phyloP scores from a whole-genome alignment of 2,888 invertebrate genomes.

The Pheosia tremula region DNA sequence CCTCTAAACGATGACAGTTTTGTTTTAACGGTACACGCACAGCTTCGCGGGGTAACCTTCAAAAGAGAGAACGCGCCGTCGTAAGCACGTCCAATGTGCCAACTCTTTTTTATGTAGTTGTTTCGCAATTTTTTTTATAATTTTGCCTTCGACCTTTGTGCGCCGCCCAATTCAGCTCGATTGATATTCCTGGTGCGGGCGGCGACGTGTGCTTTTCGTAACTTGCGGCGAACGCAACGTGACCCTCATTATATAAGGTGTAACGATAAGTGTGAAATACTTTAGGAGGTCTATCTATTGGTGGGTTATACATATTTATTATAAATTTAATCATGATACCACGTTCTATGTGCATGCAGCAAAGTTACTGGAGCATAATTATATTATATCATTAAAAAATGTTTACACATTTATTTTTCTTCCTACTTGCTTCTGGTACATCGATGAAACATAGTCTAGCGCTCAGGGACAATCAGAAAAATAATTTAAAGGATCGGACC shows the following conservation, averaged over 20 bases:
- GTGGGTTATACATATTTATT: too few species aligned
- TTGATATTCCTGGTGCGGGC: constrained; percentile 79
- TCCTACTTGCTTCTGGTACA: too few species aligned
- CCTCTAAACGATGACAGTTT: constrained; percentile 67
- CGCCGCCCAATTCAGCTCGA: constrained; percentile 77
- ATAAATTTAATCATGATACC: too few species aligned
- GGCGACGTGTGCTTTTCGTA: constrained; percentile 74
- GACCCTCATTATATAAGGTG: constrained; percentile 56
- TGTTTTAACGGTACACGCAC: constrained; percentile 75
- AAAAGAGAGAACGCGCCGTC: constrained; percentile 79
- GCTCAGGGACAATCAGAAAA: too few species aligned
- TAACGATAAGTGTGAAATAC: constrained; percentile 27
- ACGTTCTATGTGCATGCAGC: too few species aligned
- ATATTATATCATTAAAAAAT: too few species aligned
- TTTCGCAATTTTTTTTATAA: constrained; percentile 81
- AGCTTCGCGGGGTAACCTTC: constrained; percentile 72
- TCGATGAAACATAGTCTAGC: too few species aligned
- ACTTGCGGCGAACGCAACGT: constrained; percentile 61
- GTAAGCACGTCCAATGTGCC: constrained; percentile 80
- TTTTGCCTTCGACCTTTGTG: constrained; percentile 82
- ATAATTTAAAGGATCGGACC: too few species aligned
- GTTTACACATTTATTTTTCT: too few species aligned
- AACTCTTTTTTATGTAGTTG: constrained; percentile 75
- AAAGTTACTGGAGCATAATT: too few species aligned
- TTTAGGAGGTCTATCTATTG: too few species aligned